Percentiles rank a stretch among this genome's conserved stretches.
Conservation (phyloP, 2,113 vertebrate species). For the Acanthisitta chloris region DNA sequence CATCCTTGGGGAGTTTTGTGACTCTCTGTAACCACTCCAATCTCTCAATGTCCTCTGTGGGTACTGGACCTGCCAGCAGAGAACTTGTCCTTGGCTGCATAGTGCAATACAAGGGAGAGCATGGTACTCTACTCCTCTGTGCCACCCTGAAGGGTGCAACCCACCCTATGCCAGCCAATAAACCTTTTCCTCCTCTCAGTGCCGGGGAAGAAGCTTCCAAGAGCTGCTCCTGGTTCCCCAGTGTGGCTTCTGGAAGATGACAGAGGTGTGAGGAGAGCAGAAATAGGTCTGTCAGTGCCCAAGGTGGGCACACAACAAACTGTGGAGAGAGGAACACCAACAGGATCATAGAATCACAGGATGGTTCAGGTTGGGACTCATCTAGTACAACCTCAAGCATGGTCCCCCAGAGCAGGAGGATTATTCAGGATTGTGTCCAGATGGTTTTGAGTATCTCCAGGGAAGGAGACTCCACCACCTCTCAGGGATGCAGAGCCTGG, state of each 20-base stretch:
- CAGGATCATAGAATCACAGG: rapidly evolving
- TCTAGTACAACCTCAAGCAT: not conserved
- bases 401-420: not conserved
- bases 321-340: rapidly evolving
- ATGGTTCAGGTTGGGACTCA: rapidly evolving
- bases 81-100: not conserved
- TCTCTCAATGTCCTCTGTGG: not conserved
- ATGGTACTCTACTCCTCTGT: rapidly evolving
- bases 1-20: not conserved
- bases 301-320: not conserved
- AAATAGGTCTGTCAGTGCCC: not conserved
- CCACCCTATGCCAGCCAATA: rapidly evolving
- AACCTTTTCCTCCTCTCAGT: not conserved
- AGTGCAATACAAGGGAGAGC: no score
- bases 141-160: not conserved
- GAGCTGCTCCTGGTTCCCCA: not conserved
- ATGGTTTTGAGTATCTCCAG: not conserved
- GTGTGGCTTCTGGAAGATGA: not conserved
- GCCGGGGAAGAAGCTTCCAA: not conserved
- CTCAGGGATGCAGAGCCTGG: not conserved
- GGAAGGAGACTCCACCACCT: not conserved
- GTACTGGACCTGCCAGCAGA: not conserved
- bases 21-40: not conserved
- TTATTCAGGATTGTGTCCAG: not conserved
- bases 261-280: rapidly evolving